Evolutionary conservation across 2,888 invertebrate species (phyloP).

Genomic region (Hartigia nigra): DNA sequence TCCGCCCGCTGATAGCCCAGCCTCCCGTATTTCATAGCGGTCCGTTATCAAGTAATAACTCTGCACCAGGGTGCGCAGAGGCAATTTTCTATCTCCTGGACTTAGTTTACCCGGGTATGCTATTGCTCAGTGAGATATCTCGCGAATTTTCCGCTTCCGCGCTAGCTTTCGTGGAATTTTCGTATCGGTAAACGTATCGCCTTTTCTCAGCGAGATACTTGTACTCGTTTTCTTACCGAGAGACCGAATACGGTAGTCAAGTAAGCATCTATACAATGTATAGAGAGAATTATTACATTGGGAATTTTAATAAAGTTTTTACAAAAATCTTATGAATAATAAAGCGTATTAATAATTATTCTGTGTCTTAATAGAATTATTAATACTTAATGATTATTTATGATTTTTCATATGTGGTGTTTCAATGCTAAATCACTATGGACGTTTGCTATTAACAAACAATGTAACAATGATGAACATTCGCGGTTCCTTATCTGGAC

Average conservation of each 20-base stretch:
- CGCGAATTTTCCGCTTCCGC: not conserved
- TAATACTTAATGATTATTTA: not conserved
- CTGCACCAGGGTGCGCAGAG: conserved; percentile 7
- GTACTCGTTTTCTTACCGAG: not conserved
- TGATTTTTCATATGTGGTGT: not conserved
- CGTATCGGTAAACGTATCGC: not conserved
- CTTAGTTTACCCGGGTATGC: conserved; percentile 2
- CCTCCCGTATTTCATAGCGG: conserved; percentile 20
- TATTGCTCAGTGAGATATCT: conserved; percentile 2
- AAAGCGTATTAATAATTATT: not conserved
- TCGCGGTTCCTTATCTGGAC: not conserved
- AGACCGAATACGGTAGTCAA: not conserved
- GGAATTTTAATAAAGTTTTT: not conserved
- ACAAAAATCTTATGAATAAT: not conserved
- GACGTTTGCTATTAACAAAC: not conserved
- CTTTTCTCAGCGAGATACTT: not conserved
- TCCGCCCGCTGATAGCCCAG: conserved; percentile 16
- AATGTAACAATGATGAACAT: not conserved
- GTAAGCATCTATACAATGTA: not conserved
- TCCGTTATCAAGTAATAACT: conserved; percentile 27
- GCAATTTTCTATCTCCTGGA: conserved; percentile 5
- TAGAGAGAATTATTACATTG: not conserved
- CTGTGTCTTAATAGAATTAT: too few relatives aligned
- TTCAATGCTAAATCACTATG: not conserved
- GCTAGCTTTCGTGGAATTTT: not conserved